Conservation (phyloP, 1,140 invertebrate genomes). For the Potamilus streckersoni region DNA sequence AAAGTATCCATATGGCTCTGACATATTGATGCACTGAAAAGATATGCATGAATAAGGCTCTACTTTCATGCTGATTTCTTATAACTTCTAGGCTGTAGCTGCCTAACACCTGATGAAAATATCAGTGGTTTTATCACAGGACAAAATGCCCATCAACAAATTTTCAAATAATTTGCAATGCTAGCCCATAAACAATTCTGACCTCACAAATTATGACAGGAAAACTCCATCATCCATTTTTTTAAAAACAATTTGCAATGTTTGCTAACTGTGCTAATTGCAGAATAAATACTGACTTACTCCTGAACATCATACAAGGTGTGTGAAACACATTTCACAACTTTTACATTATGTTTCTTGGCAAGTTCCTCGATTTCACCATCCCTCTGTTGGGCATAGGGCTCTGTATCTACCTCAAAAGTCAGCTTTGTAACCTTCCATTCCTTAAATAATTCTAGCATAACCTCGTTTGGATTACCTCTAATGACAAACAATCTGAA, state of each 20-base stretch:
- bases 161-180: too few relatives aligned
- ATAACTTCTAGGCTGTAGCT: too few relatives aligned
- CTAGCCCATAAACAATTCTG: too few relatives aligned
- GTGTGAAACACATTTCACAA: conserved; percentile 81
- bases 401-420: conserved; percentile 91
- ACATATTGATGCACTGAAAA: too few relatives aligned
- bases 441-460: conserved; percentile 70
- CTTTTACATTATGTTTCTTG: conserved; percentile 81
- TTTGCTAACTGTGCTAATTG: neutral
- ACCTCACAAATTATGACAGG: too few relatives aligned
- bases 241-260: neutral
- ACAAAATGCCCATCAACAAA: too few relatives aligned
- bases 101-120: too few relatives aligned
- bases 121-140: too few relatives aligned
- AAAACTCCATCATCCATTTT: neutral
- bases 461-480: conserved; percentile 47
- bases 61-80: too few relatives aligned
- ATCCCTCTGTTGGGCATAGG: conserved; percentile 85
- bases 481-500: conserved; percentile 54
- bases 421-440: conserved; percentile 87
- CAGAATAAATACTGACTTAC: conserved; percentile 28
- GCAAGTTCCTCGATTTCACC: conserved; percentile 84
- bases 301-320: conserved; percentile 77
- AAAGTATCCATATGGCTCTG: too few relatives aligned
- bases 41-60: too few relatives aligned